Percentiles rank a stretch among this genome's conserved stretches.
phyloP scores from a whole-genome alignment of 2,113 vertebrate genomes.

The Pardalotus punctatus region DNA sequence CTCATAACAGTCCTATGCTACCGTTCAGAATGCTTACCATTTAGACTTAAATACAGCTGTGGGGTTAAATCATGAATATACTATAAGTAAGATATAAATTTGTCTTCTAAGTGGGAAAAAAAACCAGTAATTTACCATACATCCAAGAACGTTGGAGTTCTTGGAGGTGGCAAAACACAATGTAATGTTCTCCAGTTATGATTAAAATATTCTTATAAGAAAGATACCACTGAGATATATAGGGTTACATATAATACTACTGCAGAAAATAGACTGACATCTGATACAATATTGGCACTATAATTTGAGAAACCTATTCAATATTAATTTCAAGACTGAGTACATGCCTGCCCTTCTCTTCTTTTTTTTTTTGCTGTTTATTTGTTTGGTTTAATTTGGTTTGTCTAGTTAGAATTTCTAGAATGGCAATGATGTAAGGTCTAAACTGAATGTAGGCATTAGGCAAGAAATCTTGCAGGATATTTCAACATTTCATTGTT shows the following conservation, averaged over 20 bases:
- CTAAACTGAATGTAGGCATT: background rate
- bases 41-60: background rate
- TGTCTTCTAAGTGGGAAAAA: background rate
- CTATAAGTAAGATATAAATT: background rate
- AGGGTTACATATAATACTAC: background rate
- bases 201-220: background rate
- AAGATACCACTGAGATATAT: background rate
- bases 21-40: background rate
- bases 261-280: background rate
- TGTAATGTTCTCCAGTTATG: background rate
- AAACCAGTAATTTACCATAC: background rate
- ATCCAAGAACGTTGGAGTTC: background rate
- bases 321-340: background rate
- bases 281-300: background rate
- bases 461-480: background rate
- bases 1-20: background rate
- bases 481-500: conserved; percentile 26
- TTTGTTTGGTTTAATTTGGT: background rate
- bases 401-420: background rate
- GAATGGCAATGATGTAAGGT: background rate
- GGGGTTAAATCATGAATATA: background rate
- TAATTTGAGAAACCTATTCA: background rate
- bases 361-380: background rate
- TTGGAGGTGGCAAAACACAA: background rate
- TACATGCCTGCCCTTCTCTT: background rate